phyloP scores from a whole-genome alignment of 2,797 vertebrate species.

The Ataeniobius toweri region DNA sequence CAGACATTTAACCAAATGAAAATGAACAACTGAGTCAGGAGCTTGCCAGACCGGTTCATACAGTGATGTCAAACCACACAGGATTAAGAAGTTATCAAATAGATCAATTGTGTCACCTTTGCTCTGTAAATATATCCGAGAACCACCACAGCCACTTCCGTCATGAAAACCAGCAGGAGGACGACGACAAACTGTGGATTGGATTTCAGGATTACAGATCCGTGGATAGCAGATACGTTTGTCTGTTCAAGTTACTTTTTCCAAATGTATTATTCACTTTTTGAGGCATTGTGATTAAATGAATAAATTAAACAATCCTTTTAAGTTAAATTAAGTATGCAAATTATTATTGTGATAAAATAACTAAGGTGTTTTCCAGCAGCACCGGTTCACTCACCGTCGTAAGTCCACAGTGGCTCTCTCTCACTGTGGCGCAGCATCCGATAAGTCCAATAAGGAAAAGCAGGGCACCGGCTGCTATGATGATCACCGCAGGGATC shows the following conservation, averaged over 20 bases:
- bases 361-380: not conserved
- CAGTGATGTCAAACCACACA: not conserved
- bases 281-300: slow-evolving; percentile 2
- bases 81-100: not conserved
- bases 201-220: slow-evolving; percentile 54
- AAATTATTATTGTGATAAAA: no score
- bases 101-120: slow-evolving; percentile 79
- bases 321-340: not conserved
- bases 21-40: not conserved
- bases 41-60: not conserved
- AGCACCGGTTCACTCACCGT: slow-evolving; percentile 80
- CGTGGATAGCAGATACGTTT: slow-evolving; percentile 1
- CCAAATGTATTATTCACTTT: not conserved
- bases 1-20: not conserved
- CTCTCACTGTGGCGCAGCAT: slow-evolving; percentile 94
- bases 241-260: not conserved
- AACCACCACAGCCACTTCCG: slow-evolving; percentile 93
- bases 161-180: slow-evolving; percentile 93
- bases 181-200: slow-evolving; percentile 91
- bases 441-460: slow-evolving; percentile 96
- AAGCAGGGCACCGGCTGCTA: slow-evolving; percentile 90
- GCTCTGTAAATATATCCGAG: slow-evolving; percentile 97
- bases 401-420: slow-evolving; percentile 91
- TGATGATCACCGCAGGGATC: slow-evolving; percentile 93
- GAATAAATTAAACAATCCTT: not conserved